Base-by-base conservation (phyloP, 2,888 invertebrate genomes). In the Cryptocephalus moraei region DNA sequence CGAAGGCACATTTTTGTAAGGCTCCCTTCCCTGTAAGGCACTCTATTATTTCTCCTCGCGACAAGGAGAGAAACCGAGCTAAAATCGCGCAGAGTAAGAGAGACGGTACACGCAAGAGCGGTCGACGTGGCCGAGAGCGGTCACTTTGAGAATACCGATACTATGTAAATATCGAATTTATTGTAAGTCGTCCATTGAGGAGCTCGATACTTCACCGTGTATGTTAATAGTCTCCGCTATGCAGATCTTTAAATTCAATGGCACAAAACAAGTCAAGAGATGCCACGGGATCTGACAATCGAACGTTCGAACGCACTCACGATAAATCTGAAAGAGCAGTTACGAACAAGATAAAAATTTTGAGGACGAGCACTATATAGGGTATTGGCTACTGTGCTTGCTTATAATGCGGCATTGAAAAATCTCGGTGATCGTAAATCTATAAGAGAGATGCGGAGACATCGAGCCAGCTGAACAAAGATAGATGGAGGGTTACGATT, bases 341-440 rank as follows among this genome's bases (percentile, higher is more conserved):
- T 67, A 67, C 67, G 66, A 67, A 69, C 68, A 69, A 68, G 68
- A 69, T 69, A 70, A 70, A 70, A 69, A 69, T 70, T 69, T 70
- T 68, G 69, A 70, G 67, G 66, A 69, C 69, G 65, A 68, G 67
- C 61, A 63, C 69, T 67, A 68, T 69, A 69, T 69, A 69, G 65
- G 68, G 68, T 65, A 67, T 66, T 64, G 65, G 62, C 62, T 65
- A 62, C 64, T 63, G 22, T 22, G 22, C 22, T 22, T 22, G 63
- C 62, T 64, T 65, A 64, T 64, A 65, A 66, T 65, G 64, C 66
- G 55, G 62, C 65, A 65, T 64, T 62, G 63, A 62, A 61, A 63
- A 62, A 60, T 56, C 61, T 57, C 59, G 56, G 58, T 57, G 54
- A 57, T 62, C 61, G 64, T 67, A 66, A 67, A 67, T 67, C 66